phyloP scores from a whole-genome alignment of 2,797 vertebrate species.

The Anguilla megastoma region DNA sequence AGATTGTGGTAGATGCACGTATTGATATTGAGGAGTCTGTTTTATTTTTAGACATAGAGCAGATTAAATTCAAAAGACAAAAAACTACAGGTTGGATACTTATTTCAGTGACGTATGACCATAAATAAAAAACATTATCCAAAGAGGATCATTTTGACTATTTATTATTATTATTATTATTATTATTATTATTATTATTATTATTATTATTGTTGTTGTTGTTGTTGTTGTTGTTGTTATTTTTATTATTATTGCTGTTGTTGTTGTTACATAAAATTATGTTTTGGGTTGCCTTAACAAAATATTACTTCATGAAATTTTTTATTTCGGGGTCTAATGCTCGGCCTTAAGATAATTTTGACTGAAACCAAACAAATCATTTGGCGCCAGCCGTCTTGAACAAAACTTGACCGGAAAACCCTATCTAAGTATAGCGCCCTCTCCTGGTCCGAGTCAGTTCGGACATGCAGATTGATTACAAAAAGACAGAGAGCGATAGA shows the following conservation, averaged over 20 bases:
- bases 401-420: background rate
- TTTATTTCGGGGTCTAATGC: background rate
- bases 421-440: slow-evolving; percentile 35
- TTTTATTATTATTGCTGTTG: no score
- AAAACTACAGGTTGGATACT: background rate
- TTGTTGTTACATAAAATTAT: background rate
- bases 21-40: background rate
- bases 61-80: background rate
- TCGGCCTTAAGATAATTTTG: background rate
- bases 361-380: background rate
- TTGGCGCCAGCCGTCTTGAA: background rate
- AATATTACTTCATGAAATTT: background rate
- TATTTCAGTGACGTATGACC: background rate
- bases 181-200: no score
- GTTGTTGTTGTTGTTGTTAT: no score
- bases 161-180: background rate
- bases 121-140: no score
- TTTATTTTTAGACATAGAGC: background rate
- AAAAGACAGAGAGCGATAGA: background rate
- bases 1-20: background rate
- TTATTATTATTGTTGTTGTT: no score
- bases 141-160: background rate
- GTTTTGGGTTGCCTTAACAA: background rate
- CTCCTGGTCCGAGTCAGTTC: slow-evolving; percentile 43
- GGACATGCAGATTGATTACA: background rate